Percentiles rank a stretch among this genome's conserved stretches.
These are phyloP conservation scores for Malurus splendens DNA, from an alignment of 2,797 vertebrate genomes.

Conservation along the genomic window DNA sequence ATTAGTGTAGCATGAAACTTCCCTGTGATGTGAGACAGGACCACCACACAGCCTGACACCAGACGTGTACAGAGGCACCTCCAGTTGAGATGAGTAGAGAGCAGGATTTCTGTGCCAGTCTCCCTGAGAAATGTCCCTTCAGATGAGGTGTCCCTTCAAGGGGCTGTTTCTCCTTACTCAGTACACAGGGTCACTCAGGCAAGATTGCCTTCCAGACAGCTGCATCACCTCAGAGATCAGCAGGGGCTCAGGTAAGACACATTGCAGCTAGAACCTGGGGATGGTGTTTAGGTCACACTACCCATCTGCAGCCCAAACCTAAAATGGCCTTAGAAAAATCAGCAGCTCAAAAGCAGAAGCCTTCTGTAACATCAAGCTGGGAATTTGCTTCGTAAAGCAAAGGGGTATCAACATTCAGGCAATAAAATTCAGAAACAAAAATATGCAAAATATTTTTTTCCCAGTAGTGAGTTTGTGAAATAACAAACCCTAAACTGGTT, in stretches of 20 bases:
- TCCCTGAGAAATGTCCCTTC: neutral
- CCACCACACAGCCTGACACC: neutral
- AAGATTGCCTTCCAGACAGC: neutral
- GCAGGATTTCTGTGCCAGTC: neutral
- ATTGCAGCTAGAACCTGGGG: neutral
- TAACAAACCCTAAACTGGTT: neutral
- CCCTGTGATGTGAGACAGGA: neutral
- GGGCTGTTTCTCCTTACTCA: neutral
- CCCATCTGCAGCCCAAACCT: neutral
- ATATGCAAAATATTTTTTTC: neutral
- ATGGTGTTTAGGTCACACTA: fast-evolving
- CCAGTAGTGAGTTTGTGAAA: neutral
- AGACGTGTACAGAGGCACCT: fast-evolving
- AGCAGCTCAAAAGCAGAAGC: neutral
- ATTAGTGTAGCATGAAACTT: neutral
- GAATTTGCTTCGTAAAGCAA: neutral
- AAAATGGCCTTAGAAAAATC: neutral
- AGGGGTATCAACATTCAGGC: neutral
- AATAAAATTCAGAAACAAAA: neutral
- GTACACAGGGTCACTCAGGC: too few relatives aligned
- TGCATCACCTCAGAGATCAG: neutral
- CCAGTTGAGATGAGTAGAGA: neutral
- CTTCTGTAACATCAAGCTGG: fast-evolving
- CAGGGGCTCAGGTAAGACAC: neutral
- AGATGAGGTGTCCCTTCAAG: neutral